phyloP scores from a whole-genome alignment of 2,113 vertebrate species.

The Mus pahari region DNA sequence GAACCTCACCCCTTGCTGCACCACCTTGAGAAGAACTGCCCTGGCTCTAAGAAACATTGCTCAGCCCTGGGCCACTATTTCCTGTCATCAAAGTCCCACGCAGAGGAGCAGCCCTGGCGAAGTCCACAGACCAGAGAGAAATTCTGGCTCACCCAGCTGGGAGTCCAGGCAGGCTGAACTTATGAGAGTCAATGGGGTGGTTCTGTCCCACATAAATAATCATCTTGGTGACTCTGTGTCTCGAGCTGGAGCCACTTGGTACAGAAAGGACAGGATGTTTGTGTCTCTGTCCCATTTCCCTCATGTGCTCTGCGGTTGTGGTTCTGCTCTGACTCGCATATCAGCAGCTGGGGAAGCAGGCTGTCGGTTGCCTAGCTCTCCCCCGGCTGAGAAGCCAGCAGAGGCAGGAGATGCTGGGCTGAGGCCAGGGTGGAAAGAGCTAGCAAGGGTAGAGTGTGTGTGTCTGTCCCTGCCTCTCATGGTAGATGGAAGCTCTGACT shows the following conservation, averaged over 20 bases:
- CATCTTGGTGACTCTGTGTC: slow-evolving; percentile 5
- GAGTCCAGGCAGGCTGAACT: background rate
- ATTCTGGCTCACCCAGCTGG: background rate
- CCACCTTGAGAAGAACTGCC: background rate
- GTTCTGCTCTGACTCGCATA: background rate
- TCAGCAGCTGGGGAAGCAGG: background rate
- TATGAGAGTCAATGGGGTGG: background rate
- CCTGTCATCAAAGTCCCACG: background rate
- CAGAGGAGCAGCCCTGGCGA: background rate
- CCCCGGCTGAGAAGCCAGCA: background rate
- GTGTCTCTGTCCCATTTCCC: slow-evolving; percentile 67
- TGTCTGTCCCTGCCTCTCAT: background rate
- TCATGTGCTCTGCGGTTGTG: slow-evolving; percentile 55
- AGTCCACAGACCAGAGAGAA: slow-evolving; percentile 5
- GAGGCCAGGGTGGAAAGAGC: background rate
- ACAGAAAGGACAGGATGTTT: slow-evolving; percentile 70
- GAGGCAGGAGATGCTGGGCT: background rate
- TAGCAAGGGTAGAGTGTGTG: background rate
- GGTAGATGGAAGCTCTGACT: background rate
- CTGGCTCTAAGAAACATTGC: background rate
- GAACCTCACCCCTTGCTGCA: background rate
- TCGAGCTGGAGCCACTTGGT: slow-evolving; percentile 59
- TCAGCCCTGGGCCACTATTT: background rate
- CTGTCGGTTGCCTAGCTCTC: background rate
- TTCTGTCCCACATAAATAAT: slow-evolving; percentile 55